These are phyloP conservation scores for Ceratoteleas bidentatus DNA, from an alignment of 1,140 invertebrate species.

Conservation along the genomic window DNA sequence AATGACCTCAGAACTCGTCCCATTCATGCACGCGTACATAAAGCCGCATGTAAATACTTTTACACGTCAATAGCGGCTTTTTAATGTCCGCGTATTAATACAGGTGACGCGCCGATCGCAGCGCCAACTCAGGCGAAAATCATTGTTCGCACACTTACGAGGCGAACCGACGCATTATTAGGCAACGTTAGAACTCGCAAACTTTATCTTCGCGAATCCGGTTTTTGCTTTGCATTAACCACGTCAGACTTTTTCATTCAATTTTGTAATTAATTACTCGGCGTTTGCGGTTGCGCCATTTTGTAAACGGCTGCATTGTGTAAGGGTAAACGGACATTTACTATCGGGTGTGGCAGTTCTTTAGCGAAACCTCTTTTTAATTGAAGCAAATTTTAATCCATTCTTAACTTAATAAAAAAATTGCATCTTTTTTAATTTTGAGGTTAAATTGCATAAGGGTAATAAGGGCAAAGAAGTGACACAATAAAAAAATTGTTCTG, in stretches of 20 bases:
- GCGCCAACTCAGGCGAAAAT: conserved; percentile 42
- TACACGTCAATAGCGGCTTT: conserved; percentile 17
- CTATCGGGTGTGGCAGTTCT: not conserved
- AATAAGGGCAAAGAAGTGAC: no score
- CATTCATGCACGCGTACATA: conserved; percentile 44
- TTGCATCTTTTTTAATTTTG: no score
- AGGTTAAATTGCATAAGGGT: no score
- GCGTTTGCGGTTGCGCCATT: not conserved
- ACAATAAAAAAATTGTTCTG: no score
- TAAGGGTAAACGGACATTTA: not conserved
- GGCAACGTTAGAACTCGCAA: conserved; percentile 58
- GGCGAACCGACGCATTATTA: conserved; percentile 57
- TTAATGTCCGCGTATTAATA: conserved; percentile 40
- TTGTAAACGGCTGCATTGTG: not conserved
- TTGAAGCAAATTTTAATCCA: no score
- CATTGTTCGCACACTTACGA: conserved; percentile 63
- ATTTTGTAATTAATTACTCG: conserved; percentile 27
- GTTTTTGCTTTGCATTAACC: conserved; percentile 39
- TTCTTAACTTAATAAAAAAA: no score
- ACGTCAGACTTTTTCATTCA: conserved; percentile 11
- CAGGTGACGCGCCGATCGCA: conserved; percentile 10
- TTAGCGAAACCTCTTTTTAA: not conserved
- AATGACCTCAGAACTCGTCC: conserved; percentile 55
- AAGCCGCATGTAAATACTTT: conserved; percentile 25
- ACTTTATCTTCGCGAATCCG: conserved; percentile 48